A percentile compares a stretch with the other conserved stretches of the same genome.
Conservation (phyloP, 2,797 vertebrate species). For the Takifugu rubripes region DNA sequence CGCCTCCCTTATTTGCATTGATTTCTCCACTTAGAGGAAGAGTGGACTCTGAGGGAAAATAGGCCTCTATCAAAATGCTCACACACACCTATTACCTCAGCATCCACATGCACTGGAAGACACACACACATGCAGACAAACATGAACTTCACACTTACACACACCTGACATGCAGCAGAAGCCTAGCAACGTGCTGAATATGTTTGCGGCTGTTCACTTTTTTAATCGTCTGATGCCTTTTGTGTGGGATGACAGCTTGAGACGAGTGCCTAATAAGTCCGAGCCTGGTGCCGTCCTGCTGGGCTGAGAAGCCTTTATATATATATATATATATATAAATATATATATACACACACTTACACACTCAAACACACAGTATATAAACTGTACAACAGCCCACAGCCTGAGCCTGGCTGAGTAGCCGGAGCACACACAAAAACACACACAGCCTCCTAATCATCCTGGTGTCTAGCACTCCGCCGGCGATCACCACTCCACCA, state of each 20-base stretch:
- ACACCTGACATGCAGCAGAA: constrained; percentile 63
- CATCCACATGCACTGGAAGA: constrained; percentile 6
- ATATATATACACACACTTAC: not conserved
- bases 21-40: constrained; percentile 70
- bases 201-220: constrained; percentile 71
- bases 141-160: constrained; percentile 45
- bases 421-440: constrained; percentile 21
- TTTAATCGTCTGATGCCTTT: constrained; percentile 77
- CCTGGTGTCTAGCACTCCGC: constrained; percentile 74
- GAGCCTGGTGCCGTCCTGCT: constrained; percentile 72
- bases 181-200: constrained; percentile 63
- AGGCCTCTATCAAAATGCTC: constrained; percentile 61
- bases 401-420: constrained; percentile 39
- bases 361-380: constrained; percentile 33
- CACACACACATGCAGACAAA: constrained; percentile 20
- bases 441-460: constrained; percentile 74
- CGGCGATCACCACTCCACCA: constrained; percentile 76
- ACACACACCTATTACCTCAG: constrained; percentile 8
- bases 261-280: constrained; percentile 80
- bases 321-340: not conserved
- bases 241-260: constrained; percentile 78
- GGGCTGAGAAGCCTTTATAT: constrained; percentile 67
- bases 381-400: not conserved
- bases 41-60: constrained; percentile 67
- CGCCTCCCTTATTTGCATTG: constrained; percentile 69